Base-by-base conservation (phyloP, 30 jellyfish, hydroid and myxozoan species). In the Turritopsis dohrnii region DNA sequence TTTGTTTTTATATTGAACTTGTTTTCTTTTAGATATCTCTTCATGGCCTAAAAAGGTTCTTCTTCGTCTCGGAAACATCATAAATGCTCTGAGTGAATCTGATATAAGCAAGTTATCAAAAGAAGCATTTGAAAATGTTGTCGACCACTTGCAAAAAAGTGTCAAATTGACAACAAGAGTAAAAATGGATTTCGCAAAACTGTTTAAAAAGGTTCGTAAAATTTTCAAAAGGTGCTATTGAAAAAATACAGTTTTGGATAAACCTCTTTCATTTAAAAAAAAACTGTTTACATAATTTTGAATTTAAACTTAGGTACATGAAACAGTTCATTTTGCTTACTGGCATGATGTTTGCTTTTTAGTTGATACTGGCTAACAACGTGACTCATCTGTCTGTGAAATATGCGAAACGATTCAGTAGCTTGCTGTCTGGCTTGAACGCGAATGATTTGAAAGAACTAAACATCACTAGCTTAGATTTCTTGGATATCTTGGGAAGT, bases 41-140 rank as follows among this genome's bases (percentile, higher is more conserved):
- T 81, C 83, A 74, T 90, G 97, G 97, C 60, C 89, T 71, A 89
- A 90, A 0, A 87, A 81, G n/a, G 92, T 80, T 30, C 76, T 90
- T 1, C 89, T 86, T 18, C 71, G 84, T 72, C 92, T 90, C 20
- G 97, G 97, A 28, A 53, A 93, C 7, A 72, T 90, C 28, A 65
- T 90, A 72, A 81, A 82, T 1, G 95, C 95, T 13, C 79, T 90
- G 81, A 54, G 82, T 52, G 77, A 69, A 7, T 87, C 65, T 5
- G 97, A 90, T 30, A 86, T 90, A 29, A 25, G 18, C 24, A 73
- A 85, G 16, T 82, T 90, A 24, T 82, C 90, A 16, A 79, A 74
- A 77, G 74, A 72, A 27, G 71, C 69, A 54, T 86, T 84, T 90
- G 75, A 83, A 54, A 92, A 90, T 54, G 82, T 90, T 88, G 82